These are phyloP conservation scores for Andrena fulva DNA, from an alignment of 2,888 invertebrate species.

Conservation along the genomic window DNA sequence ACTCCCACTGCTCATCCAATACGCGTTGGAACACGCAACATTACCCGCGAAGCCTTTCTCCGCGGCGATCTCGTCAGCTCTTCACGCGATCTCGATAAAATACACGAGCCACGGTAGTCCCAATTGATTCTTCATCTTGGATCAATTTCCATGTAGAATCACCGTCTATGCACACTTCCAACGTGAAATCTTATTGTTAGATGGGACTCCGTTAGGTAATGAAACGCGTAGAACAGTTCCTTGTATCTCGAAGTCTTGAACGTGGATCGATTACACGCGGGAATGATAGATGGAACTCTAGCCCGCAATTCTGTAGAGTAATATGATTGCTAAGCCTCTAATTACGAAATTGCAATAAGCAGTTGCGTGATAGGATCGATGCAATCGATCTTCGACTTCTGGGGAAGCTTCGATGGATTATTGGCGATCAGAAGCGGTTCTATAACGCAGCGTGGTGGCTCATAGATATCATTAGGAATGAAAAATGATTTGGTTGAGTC, in stretches of 20 bases:
- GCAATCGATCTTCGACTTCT: constrained; percentile 21
- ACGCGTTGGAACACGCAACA: constrained; percentile 12
- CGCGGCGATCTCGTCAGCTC: background rate
- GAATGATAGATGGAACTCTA: constrained; percentile 58
- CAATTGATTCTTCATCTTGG: background rate
- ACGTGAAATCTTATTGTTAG: background rate
- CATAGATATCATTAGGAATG: background rate
- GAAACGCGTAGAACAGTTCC: background rate
- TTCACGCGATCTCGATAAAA: constrained; percentile 11
- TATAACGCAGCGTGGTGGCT: constrained; percentile 18
- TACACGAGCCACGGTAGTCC: background rate
- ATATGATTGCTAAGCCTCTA: constrained; percentile 51
- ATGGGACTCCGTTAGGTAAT: background rate
- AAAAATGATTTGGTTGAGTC: constrained; percentile 15
- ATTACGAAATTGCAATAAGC: constrained; percentile 71
- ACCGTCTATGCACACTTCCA: background rate
- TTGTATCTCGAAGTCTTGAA: constrained; percentile 40
- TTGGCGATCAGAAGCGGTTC: background rate
- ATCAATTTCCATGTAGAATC: background rate
- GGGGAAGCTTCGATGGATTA: constrained; percentile 13
- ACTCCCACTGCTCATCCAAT: constrained; percentile 1
- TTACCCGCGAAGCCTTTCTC: constrained; percentile 6
- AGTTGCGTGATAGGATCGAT: constrained; percentile 31
- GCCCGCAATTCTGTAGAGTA: constrained; percentile 62
- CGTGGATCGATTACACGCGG: constrained; percentile 54